A percentile compares a stretch with the other conserved stretches of the same genome.
Evolutionary conservation across 2,113 vertebrate genomes (phyloP).

Genomic region (Entomyzon cyanotis): DNA sequence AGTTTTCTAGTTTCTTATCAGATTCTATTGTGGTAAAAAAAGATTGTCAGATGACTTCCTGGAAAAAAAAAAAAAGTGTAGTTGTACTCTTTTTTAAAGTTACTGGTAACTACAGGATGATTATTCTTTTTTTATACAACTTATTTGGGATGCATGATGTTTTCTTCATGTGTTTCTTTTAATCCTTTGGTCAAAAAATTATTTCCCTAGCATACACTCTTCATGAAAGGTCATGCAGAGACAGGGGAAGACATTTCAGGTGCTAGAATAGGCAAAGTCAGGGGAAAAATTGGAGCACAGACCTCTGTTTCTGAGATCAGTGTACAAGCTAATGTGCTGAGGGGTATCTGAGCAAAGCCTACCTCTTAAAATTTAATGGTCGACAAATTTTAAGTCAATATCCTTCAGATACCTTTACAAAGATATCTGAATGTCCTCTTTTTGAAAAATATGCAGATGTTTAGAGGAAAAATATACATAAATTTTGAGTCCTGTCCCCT

Average conservation of each 20-base stretch:
- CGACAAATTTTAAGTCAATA: background rate
- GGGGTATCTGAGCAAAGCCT: background rate
- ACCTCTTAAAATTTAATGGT: background rate
- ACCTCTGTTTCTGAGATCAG: background rate
- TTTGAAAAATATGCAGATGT: background rate
- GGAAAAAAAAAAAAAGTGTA: background rate
- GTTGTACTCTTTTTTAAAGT: background rate
- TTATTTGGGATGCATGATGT: fast-evolving
- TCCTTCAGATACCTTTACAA: background rate
- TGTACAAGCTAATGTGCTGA: background rate
- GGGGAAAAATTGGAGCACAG: background rate
- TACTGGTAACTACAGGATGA: background rate
- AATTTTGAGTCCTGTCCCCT: background rate
- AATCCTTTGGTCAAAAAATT: background rate
- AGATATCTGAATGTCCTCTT: background rate
- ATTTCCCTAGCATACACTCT: background rate
- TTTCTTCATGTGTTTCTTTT: background rate
- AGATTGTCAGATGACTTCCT: background rate
- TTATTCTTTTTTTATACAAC: background rate
- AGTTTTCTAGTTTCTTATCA: background rate
- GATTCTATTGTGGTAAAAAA: background rate
- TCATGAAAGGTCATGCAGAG: background rate
- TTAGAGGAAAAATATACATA: background rate
- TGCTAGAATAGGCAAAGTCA: background rate
- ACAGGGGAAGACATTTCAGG: background rate